Evolutionary conservation across 2,797 vertebrate genomes (phyloP).

Genomic region (Ceryle rudis): DNA sequence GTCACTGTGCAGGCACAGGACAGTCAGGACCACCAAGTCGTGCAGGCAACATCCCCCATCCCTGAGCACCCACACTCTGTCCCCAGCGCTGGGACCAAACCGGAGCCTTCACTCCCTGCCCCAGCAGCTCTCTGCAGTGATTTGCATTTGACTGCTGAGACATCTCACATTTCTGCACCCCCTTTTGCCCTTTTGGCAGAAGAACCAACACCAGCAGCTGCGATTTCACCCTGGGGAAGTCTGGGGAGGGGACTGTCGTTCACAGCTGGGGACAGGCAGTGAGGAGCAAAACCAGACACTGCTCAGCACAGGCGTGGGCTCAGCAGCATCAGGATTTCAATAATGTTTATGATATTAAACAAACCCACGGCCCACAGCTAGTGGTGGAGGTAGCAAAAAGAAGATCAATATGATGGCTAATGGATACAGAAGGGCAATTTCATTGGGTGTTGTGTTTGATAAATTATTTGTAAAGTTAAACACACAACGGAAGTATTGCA

Average conservation of each 20-base stretch:
- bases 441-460: constrained; percentile 55
- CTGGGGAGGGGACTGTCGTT: not conserved
- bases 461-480: constrained; percentile 58
- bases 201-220: not conserved
- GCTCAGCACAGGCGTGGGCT: not conserved
- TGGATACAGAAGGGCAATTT: constrained; percentile 40
- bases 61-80: not conserved
- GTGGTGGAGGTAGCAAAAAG: not conserved
- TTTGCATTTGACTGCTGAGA: not conserved
- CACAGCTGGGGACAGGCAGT: not conserved
- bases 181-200: not conserved
- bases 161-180: not conserved
- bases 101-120: not conserved
- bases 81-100: not conserved
- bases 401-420: constrained; percentile 49
- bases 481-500: not conserved
- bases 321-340: not conserved
- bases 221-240: not conserved
- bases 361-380: not conserved
- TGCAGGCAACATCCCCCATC: not conserved
- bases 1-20: not conserved
- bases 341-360: not conserved
- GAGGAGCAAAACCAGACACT: not conserved
- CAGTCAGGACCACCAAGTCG: not conserved
- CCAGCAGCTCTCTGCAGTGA: not conserved